phyloP scores from a whole-genome alignment of 2,888 invertebrate genomes.

The Troglohyphantes excavatus region DNA sequence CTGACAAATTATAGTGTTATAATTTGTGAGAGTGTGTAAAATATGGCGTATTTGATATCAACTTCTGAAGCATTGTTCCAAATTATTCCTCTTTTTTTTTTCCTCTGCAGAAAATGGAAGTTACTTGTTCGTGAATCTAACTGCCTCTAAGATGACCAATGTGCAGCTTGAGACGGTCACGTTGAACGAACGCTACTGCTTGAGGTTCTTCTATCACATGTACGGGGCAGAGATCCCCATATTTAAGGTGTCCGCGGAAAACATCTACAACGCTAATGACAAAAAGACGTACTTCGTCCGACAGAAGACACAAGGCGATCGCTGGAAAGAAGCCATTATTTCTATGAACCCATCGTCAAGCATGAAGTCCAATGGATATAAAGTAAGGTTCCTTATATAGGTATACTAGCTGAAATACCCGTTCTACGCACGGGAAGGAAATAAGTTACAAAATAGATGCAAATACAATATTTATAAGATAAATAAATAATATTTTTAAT shows the following conservation, averaged over 20 bases:
- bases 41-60: too few species aligned
- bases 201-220: constrained; percentile 76
- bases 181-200: constrained; percentile 24
- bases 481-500: too few species aligned
- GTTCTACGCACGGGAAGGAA: too few species aligned
- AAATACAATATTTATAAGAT: too few species aligned
- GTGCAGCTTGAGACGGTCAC: constrained; percentile 39
- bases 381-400: too few species aligned
- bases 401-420: too few species aligned
- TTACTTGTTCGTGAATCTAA: constrained; percentile 64
- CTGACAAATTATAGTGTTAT: too few species aligned
- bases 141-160: constrained; percentile 1
- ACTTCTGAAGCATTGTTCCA: too few species aligned
- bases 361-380: constrained; percentile 41
- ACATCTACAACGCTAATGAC: background rate
- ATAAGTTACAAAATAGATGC: too few species aligned
- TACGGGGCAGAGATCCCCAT: constrained; percentile 70
- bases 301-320: constrained; percentile 48
- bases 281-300: constrained; percentile 26
- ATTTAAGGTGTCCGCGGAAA: constrained; percentile 25
- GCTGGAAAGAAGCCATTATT: constrained; percentile 71
- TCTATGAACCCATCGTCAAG: background rate
- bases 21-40: too few species aligned
- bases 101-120: constrained; percentile 53
- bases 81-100: too few species aligned